Base-by-base conservation (phyloP, 2,797 vertebrate species). In the Phataginus tricuspis region DNA sequence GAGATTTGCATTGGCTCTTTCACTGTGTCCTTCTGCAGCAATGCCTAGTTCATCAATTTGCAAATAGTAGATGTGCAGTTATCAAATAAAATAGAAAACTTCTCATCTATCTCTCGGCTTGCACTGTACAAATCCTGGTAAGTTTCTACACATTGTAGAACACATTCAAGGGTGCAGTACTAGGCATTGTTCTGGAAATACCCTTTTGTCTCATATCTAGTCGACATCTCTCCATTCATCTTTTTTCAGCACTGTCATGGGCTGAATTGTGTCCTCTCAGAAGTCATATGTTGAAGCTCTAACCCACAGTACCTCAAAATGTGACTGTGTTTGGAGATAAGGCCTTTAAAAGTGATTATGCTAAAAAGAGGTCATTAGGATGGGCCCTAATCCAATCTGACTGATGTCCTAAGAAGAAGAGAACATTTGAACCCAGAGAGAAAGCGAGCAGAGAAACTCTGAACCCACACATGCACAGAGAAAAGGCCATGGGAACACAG, bases 31-130 rank as follows among this genome's bases (percentile, higher is more conserved):
- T 85, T 8, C 27, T 23, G 51, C 3, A 88, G 19, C 21, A 95
- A 87, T 91, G 27, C 72, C 39, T 61, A 34, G 6, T 29, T 90
- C 39, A 42, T 34, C 71, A 39, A 69, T 85, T 82, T 77, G 59
- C 23, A 45, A 39, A 19, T 29, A 84, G 31, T 5, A 55, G 25
- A 80, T 88, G 19, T 16, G 59, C 42, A 86, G 39, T 89, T 91
- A 96, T 39, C 34, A 93, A 90, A 64, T 92, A 93, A 94, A 84
- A 75, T 8, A 86, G 64, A 84, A 75, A 86, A 15, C 5, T 93
- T 45, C 12, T 61, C 49, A 84, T 57, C 49, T 68, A 4, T 19
- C 21, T 82, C 39, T 92, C 27, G 19, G 29, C 64, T 55, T 75
- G 21, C 7, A 61, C 23, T 71, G 8, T 7, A 45, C 59, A 85